These are phyloP conservation scores for Eulimnadia texana DNA, from an alignment of 1,140 invertebrate species.

Conservation along the genomic window DNA sequence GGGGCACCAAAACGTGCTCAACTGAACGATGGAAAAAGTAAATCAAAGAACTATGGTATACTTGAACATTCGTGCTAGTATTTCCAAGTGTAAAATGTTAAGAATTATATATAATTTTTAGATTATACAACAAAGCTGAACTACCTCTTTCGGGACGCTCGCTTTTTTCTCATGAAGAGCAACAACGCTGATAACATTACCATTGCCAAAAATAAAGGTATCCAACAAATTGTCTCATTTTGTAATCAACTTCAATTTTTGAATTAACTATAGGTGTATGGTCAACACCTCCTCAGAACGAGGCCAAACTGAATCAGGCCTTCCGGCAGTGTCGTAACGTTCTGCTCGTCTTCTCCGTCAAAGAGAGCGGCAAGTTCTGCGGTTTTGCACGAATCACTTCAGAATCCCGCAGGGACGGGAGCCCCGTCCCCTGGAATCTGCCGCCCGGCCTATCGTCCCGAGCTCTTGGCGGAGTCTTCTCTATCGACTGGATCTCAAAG, in stretches of 20 bases:
- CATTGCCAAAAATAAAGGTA: constrained; percentile 69
- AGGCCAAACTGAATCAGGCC: constrained; percentile 88
- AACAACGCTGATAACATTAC: constrained; percentile 95
- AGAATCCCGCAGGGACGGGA: constrained; percentile 74
- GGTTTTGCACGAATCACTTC: constrained; percentile 72
- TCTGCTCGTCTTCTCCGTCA: constrained; percentile 89
- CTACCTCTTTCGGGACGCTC: constrained; percentile 84
- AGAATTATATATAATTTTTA: constrained; percentile 34
- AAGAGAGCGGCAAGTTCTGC: constrained; percentile 81
- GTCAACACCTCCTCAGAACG: constrained; percentile 94
- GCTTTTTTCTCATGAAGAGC: constrained; percentile 95
- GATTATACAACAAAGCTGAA: constrained; percentile 81
- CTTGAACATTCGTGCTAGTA: not conserved
- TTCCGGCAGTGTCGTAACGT: constrained; percentile 85
- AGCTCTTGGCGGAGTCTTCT: constrained; percentile 87
- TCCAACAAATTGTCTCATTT: not conserved
- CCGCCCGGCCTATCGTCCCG: constrained; percentile 85
- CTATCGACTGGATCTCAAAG: constrained; percentile 87
- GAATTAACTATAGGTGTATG: constrained; percentile 54
- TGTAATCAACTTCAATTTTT: not conserved
- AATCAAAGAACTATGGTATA: constrained; percentile 12
- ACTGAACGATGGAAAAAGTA: constrained; percentile 1
- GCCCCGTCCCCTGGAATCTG: constrained; percentile 84
- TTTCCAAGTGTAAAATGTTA: not conserved
- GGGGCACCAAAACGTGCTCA: not conserved